phyloP scores from a whole-genome alignment of 1,140 invertebrate genomes.

The Macrostomum lignano region DNA sequence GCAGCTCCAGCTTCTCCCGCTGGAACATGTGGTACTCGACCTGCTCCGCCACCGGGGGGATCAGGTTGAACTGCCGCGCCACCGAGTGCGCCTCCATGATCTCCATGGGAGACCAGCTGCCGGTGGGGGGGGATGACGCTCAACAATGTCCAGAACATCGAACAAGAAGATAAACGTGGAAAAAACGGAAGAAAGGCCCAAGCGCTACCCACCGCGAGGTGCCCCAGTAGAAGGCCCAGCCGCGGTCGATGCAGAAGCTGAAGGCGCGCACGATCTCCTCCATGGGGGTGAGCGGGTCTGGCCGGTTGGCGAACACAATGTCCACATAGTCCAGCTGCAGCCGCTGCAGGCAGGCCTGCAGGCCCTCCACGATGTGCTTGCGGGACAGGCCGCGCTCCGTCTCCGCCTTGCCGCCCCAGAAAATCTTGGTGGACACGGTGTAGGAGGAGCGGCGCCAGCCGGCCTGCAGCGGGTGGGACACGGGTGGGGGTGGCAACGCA shows the following conservation, averaged over 20 bases:
- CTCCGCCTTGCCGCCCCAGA: conserved; percentile 80
- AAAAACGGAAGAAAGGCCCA: too few relatives aligned
- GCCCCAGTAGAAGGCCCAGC: conserved; percentile 27
- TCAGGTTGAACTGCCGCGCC: conserved; percentile 73
- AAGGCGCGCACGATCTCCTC: conserved; percentile 36
- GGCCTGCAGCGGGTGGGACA: too few relatives aligned
- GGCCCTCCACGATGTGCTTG: conserved; percentile 73
- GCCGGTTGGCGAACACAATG: conserved; percentile 72
- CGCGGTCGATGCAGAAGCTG: conserved; percentile 24
- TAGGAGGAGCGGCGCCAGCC: too few relatives aligned
- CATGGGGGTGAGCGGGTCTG: conserved; percentile 79
- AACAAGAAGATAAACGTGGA: too few relatives aligned
- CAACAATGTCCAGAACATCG: too few relatives aligned
- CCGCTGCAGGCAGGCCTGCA: conserved; percentile 49
- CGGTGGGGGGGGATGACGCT: too few relatives aligned
- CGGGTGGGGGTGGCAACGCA: too few relatives aligned
- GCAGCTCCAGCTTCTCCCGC: conserved; percentile 66
- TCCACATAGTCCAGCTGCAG: conserved; percentile 77
- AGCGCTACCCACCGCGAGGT: too few relatives aligned
- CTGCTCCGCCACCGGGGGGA: conserved; percentile 74
- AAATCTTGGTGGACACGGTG: conserved; percentile 74
- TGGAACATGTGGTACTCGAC: conserved; percentile 86
- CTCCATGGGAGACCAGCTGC: conserved; percentile 27
- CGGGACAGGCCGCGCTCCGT: conserved; percentile 59
- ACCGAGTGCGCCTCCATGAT: conserved; percentile 61